phyloP scores from a whole-genome alignment of 2,888 invertebrate species.

The Plusia festucae region DNA sequence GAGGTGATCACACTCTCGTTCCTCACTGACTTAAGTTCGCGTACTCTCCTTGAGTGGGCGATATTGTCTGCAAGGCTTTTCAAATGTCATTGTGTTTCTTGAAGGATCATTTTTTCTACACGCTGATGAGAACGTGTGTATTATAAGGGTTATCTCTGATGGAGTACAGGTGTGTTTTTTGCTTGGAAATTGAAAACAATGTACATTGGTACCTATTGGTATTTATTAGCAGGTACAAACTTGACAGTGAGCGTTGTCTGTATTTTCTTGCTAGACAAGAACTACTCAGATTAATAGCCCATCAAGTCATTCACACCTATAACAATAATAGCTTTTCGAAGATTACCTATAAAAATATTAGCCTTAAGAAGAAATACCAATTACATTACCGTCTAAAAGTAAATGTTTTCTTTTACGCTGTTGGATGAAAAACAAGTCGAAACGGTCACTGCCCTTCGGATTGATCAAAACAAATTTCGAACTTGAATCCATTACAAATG shows the following conservation, averaged over 20 bases:
- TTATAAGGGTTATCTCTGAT: not conserved
- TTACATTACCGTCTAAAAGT: not conserved
- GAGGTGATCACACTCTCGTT: not conserved
- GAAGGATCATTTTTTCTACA: not conserved
- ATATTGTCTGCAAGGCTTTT: not conserved
- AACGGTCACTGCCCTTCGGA: not conserved
- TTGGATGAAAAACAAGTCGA: not conserved
- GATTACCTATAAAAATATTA: not conserved
- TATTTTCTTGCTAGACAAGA: too few species aligned
- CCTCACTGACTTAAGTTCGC: not conserved
- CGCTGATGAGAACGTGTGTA: not conserved
- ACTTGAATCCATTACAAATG: conserved; percentile 27
- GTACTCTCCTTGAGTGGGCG: not conserved
- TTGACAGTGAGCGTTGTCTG: too few species aligned
- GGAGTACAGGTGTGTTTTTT: too few species aligned
- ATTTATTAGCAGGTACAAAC: too few species aligned
- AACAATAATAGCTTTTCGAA: too few species aligned
- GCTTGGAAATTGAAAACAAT: too few species aligned
- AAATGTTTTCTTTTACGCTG: not conserved
- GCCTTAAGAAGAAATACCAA: not conserved
- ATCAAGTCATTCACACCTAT: too few species aligned
- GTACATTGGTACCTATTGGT: too few species aligned
- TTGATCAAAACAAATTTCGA: conserved; percentile 22
- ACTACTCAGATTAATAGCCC: too few species aligned
- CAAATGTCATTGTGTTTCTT: not conserved